Evolutionary conservation across 2,113 vertebrate species (phyloP).

Genomic region (Beaufortia kweichowensis): DNA sequence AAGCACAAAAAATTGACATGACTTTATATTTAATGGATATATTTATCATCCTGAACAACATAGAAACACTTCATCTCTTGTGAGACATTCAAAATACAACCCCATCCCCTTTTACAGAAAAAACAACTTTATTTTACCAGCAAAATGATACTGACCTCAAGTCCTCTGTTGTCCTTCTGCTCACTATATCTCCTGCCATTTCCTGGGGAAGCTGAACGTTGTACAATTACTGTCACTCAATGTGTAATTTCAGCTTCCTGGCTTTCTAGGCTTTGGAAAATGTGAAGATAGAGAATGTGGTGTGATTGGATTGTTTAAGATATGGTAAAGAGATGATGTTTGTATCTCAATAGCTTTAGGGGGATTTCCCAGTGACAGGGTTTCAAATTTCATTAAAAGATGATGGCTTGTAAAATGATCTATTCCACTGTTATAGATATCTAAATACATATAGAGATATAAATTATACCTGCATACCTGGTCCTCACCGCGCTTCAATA

Average conservation of each 20-base stretch:
- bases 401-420: neutral
- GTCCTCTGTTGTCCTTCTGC: constrained; percentile 24
- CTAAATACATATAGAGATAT: too few relatives aligned
- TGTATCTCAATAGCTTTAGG: constrained; percentile 5
- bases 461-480: too few relatives aligned
- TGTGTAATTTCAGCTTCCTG: constrained; percentile 13
- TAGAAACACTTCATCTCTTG: neutral
- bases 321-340: neutral
- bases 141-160: constrained; percentile 45
- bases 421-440: too few relatives aligned
- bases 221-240: constrained; percentile 50
- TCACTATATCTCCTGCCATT: constrained; percentile 31
- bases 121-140: constrained; percentile 37
- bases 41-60: constrained; percentile 23
- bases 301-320: neutral
- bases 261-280: neutral
- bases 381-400: neutral
- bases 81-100: neutral
- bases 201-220: constrained; percentile 8
- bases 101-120: constrained; percentile 9
- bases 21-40: neutral
- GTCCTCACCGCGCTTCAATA: too few relatives aligned
- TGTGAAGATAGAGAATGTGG: constrained; percentile 10
- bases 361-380: neutral
- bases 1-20: neutral